These are phyloP conservation scores for Malachius bipustulatus DNA, from an alignment of 2,888 invertebrate species.

Conservation along the genomic window DNA sequence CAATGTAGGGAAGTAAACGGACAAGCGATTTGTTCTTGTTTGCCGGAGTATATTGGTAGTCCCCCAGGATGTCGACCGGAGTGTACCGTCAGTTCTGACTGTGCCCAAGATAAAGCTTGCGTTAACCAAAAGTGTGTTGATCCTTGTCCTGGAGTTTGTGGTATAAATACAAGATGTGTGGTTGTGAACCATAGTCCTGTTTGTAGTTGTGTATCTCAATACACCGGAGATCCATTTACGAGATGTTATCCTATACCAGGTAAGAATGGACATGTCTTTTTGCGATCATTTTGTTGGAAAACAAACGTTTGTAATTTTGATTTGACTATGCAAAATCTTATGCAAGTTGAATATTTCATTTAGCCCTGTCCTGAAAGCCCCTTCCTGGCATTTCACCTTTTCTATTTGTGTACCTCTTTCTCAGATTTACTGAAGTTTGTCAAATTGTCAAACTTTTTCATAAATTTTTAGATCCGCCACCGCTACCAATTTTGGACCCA, in stretches of 20 bases:
- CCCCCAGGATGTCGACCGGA: constrained; percentile 76
- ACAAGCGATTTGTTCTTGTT: constrained; percentile 67
- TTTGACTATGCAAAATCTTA: background rate
- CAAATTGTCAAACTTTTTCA: too few relatives aligned
- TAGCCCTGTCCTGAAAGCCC: too few relatives aligned
- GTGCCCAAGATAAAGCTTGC: constrained; percentile 66
- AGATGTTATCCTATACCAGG: constrained; percentile 49
- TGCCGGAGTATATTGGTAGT: constrained; percentile 57
- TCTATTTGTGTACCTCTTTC: too few relatives aligned
- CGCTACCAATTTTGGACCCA: constrained; percentile 29
- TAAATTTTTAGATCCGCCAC: too few relatives aligned
- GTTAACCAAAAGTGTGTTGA: constrained; percentile 71
- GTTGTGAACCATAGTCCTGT: constrained; percentile 75
- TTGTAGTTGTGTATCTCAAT: constrained; percentile 61
- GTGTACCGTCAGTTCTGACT: constrained; percentile 72
- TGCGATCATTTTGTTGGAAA: too few relatives aligned
- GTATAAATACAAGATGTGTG: constrained; percentile 61
- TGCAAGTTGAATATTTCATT: too few relatives aligned
- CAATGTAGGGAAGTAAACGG: constrained; percentile 60
- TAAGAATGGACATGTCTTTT: too few relatives aligned
- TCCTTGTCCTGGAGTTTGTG: constrained; percentile 73
- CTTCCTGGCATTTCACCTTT: too few relatives aligned
- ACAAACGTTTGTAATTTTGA: too few relatives aligned
- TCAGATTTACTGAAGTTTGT: too few relatives aligned
- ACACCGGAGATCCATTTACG: constrained; percentile 70